Percentiles rank a stretch among this genome's conserved stretches.
These are phyloP conservation scores for Promerops cafer DNA, from an alignment of 2,113 vertebrate species.

Conservation along the genomic window DNA sequence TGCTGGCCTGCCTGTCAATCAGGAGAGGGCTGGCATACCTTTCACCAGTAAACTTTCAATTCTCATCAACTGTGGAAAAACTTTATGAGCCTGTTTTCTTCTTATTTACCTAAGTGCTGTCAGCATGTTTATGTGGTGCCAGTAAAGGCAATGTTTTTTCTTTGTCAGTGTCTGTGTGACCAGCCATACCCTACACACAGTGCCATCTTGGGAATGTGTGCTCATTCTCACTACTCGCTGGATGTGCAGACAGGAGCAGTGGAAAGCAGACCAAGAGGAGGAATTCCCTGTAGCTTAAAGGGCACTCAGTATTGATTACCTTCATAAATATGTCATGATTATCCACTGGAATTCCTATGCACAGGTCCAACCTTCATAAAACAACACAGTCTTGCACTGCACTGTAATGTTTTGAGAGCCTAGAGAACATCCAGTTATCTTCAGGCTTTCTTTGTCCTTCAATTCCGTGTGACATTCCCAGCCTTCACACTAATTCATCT, in stretches of 20 bases:
- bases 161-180: neutral
- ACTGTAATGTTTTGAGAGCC: neutral
- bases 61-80: neutral
- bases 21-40: accelerated
- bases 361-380: neutral
- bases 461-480: neutral
- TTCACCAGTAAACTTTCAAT: neutral
- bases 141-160: neutral
- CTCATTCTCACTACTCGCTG: neutral
- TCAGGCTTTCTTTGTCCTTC: neutral
- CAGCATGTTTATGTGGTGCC: neutral
- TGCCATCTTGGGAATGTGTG: neutral
- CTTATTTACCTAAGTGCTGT: neutral
- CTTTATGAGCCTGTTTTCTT: neutral
- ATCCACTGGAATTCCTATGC: neutral
- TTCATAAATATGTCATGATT: neutral
- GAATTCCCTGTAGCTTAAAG: neutral
- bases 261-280: neutral
- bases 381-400: neutral
- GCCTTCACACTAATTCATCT: neutral
- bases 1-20: neutral
- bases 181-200: neutral
- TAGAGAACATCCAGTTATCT: neutral
- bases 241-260: neutral
- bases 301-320: neutral